phyloP scores from a whole-genome alignment of 2,113 vertebrate genomes.

The Nesoenas mayeri region DNA sequence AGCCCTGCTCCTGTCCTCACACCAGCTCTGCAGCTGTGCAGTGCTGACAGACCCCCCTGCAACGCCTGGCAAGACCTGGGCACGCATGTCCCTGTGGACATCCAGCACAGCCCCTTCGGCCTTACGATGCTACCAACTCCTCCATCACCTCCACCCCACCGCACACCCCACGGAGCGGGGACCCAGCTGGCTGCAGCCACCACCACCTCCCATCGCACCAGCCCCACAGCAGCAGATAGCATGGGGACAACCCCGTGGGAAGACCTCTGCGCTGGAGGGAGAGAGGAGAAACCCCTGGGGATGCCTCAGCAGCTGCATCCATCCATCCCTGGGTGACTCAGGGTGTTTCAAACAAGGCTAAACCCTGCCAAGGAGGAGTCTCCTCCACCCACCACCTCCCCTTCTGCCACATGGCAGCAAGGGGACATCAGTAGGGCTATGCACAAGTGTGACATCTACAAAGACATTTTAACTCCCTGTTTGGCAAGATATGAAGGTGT shows the following conservation, averaged over 20 bases:
- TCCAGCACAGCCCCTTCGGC: neutral
- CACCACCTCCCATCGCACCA: neutral
- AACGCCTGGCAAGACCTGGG: fast-evolving
- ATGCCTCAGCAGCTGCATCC: neutral
- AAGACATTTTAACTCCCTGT: neutral
- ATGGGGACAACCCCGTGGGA: neutral
- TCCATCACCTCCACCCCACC: fast-evolving
- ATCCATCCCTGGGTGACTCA: neutral
- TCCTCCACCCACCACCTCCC: neutral
- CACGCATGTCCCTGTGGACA: fast-evolving
- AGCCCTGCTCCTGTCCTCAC: neutral
- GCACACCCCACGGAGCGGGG: neutral
- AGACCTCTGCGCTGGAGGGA: neutral
- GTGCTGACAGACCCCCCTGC: fast-evolving
- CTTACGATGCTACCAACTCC: neutral
- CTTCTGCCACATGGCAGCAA: neutral
- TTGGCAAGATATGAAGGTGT: neutral
- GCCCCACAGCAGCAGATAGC: neutral
- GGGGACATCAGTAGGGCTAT: neutral
- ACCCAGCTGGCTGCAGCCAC: neutral
- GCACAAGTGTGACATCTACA: neutral
- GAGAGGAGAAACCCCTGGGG: neutral
- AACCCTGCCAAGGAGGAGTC: neutral
- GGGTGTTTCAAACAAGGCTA: neutral
- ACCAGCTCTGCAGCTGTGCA: neutral